phyloP scores from a whole-genome alignment of 2,113 vertebrate species.

The Gyps fulvus region DNA sequence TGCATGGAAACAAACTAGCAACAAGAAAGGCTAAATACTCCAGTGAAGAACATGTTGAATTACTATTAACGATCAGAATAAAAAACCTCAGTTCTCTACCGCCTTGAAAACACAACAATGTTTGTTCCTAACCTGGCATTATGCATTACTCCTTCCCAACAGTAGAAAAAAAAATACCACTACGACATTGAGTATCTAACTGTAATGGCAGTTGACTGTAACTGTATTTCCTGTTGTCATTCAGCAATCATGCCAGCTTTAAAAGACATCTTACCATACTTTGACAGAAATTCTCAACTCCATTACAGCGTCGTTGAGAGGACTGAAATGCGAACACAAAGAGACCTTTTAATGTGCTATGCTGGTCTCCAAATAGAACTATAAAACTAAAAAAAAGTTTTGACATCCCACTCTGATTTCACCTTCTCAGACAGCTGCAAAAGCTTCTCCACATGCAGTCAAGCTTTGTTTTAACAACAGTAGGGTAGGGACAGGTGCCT shows the following conservation, averaged over 20 bases:
- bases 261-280: not conserved
- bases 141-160: not conserved
- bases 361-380: not conserved
- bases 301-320: not conserved
- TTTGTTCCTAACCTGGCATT: not conserved
- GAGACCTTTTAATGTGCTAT: not conserved
- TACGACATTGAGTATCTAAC: not conserved
- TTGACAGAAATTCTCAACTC: not conserved
- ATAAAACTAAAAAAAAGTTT: not conserved
- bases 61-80: not conserved
- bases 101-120: not conserved
- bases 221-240: not conserved
- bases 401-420: not conserved
- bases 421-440: not conserved
- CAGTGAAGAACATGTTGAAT: not conserved
- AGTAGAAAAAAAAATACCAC: not conserved
- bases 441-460: not conserved
- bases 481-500: not conserved
- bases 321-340: not conserved
- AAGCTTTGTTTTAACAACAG: not conserved
- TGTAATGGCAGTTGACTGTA: not conserved
- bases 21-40: not conserved
- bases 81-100: not conserved
- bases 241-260: not conserved
- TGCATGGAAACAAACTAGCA: not conserved